These are phyloP conservation scores for Siderastrea radians DNA, from an alignment of 92 coral and sea anemone species.

Conservation along the genomic window DNA sequence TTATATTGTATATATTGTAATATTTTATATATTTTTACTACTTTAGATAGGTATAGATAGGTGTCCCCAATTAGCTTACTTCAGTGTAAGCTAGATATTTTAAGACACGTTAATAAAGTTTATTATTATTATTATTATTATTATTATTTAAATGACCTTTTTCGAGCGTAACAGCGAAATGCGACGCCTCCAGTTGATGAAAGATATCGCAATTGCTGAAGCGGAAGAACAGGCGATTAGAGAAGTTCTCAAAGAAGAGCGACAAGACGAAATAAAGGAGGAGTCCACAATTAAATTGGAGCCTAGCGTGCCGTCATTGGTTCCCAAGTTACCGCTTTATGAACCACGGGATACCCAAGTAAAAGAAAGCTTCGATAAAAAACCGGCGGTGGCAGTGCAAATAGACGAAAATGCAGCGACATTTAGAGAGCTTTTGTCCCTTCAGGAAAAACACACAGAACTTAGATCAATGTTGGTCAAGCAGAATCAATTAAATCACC, in stretches of 20 bases:
- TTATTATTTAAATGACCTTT: conserved; percentile 19
- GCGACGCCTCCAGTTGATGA: conserved; percentile 26
- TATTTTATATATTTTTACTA: too few relatives aligned
- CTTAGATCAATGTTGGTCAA: conserved; percentile 31
- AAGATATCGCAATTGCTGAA: conserved; percentile 40
- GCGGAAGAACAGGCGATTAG: conserved; percentile 42
- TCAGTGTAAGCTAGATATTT: too few relatives aligned
- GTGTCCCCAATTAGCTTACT: too few relatives aligned
- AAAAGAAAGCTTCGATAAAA: background rate
- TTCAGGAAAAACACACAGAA: conserved; percentile 17
- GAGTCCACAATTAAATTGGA: background rate
- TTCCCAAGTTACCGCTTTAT: background rate
- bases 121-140: too few relatives aligned
- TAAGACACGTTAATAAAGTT: too few relatives aligned
- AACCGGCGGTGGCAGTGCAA: background rate
- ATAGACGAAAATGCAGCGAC: background rate
- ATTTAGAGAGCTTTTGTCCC: background rate
- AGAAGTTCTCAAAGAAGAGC: conserved; percentile 1
- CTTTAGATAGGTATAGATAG: too few relatives aligned
- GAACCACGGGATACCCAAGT: background rate
- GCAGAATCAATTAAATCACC: conserved; percentile 11
- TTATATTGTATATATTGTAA: too few relatives aligned
- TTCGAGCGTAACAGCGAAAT: conserved; percentile 40
- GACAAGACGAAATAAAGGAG: background rate
- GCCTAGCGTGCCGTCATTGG: background rate